Base-by-base conservation (phyloP, 1,140 invertebrate species). In the Reticulitermes speratus region DNA sequence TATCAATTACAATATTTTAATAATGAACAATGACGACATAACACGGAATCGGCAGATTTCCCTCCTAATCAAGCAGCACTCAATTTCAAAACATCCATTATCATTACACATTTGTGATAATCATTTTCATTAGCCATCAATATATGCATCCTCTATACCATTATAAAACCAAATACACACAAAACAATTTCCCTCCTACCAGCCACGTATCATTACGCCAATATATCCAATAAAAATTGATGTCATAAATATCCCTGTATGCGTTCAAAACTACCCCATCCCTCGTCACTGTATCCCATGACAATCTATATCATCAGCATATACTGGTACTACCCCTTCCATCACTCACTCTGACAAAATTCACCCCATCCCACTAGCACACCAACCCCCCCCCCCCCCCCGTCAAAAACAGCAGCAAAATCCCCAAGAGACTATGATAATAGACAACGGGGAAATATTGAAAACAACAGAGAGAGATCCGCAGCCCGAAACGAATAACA, bases 341-440 rank as follows among this genome's bases (percentile, higher is more conserved):
- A 52, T 23, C 82, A 9, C 48, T 55, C 44, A 23, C 52, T 45
- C 16, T 83, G 48, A 32, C 82, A 45, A 75, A 44, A 30, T 44
- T 44, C 75, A 44, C 55, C 85, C 84, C 48, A 75, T n/a, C 44
- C 81, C n/a, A 23, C 83, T 86, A 44, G n/a, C 81, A 44, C 30
- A 25, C 81, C 82, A 19, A 25, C 82, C 23, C 44, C 23, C 19
- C 44, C 65, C 44, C 65, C 81, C 85, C 52, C 30, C 38, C 85
- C 85, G n/a, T 59, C 32, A 81, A 75, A 86, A 85, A 83, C 87
- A 82, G 44, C 59, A 84, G 84, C 87, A 59, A 23, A 86, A 86
- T 82, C 83, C 83, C 86, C 84, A 30, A 85, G 85, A 52, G 59
- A 5, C 85, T 65, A 82, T 59, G 85, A 85, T 82, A 69, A 84